Evolutionary conservation across 2,113 vertebrate species (phyloP).

Genomic region (Lophochroa leadbeateri): DNA sequence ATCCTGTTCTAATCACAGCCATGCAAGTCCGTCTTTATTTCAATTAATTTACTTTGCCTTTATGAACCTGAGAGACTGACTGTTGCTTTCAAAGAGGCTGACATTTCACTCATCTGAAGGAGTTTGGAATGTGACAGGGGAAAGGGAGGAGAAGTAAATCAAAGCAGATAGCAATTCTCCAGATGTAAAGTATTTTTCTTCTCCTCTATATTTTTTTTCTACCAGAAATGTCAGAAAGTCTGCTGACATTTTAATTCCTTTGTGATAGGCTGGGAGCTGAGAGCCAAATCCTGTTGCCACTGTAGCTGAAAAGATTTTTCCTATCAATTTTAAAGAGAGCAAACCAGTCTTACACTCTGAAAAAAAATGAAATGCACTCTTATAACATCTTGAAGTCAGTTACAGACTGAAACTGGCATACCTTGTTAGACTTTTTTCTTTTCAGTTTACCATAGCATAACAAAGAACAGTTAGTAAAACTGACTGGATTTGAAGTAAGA

Average conservation of each 20-base stretch:
- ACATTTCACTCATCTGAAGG: slow-evolving; percentile 82
- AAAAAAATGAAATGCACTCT: background rate
- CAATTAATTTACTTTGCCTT: slow-evolving; percentile 80
- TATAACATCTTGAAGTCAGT: background rate
- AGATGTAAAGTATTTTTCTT: slow-evolving; percentile 86
- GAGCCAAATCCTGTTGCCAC: slow-evolving; percentile 15
- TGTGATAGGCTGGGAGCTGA: slow-evolving; percentile 49
- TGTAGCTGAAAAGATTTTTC: slow-evolving; percentile 1
- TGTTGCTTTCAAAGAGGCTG: slow-evolving; percentile 76
- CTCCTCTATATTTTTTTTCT: slow-evolving; percentile 61
- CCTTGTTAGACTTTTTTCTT: background rate
- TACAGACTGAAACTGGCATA: background rate
- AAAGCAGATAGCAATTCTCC: slow-evolving; percentile 82
- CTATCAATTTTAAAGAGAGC: background rate
- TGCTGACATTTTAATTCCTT: slow-evolving; percentile 81
- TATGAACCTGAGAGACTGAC: slow-evolving; percentile 79
- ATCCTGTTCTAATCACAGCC: slow-evolving; percentile 68
- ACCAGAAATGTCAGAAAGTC: slow-evolving; percentile 75
- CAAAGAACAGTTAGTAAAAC: background rate
- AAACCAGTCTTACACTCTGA: background rate
- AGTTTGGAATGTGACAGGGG: slow-evolving; percentile 84
- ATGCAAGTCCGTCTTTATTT: slow-evolving; percentile 70
- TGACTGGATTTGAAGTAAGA: background rate
- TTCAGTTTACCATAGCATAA: background rate
- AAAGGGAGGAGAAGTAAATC: slow-evolving; percentile 87